Conservation (phyloP, 2,113 vertebrate genomes). For the Phaethornis superciliosus region DNA sequence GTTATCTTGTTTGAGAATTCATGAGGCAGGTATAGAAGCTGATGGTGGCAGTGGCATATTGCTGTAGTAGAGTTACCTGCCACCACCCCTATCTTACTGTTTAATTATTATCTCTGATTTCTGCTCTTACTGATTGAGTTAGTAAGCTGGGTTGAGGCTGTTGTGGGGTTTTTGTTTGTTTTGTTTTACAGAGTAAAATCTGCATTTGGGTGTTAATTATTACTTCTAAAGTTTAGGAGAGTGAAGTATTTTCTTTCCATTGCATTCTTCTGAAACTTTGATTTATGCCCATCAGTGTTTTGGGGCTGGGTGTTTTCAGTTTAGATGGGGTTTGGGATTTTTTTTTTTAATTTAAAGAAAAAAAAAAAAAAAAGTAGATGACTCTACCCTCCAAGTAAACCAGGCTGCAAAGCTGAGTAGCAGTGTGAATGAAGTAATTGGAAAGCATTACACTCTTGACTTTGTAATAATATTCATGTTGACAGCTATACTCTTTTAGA, state of each 20-base stretch:
- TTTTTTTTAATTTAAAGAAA: background rate
- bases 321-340: background rate
- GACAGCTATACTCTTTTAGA: background rate
- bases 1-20: background rate
- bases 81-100: background rate
- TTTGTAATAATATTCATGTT: background rate
- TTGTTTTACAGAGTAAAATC: background rate
- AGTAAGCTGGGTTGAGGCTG: background rate
- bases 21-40: background rate
- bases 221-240: background rate
- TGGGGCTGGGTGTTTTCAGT: background rate
- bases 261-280: background rate
- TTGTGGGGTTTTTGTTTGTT: background rate
- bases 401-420: background rate
- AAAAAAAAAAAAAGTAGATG: background rate
- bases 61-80: background rate
- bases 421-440: background rate
- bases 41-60: background rate
- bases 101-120: background rate
- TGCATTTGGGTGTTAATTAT: background rate
- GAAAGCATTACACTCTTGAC: background rate
- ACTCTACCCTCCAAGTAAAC: background rate
- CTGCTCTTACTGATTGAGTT: background rate
- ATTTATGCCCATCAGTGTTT: background rate
- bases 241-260: background rate